These are phyloP conservation scores for Tenthredo livida DNA, from an alignment of 2,888 invertebrate genomes.

Conservation along the genomic window DNA sequence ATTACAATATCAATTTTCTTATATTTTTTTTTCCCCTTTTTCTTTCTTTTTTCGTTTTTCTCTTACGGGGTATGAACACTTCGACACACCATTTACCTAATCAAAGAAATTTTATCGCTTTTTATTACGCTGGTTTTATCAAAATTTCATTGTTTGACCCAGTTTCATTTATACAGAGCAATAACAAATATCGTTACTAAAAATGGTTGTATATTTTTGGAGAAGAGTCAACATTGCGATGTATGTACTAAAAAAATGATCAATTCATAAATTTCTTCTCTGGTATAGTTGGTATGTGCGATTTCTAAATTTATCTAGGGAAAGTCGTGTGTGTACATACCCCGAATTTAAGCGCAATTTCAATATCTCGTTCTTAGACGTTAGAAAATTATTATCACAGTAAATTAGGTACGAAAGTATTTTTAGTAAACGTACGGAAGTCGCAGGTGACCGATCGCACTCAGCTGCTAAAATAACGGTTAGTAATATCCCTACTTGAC, in stretches of 20 bases:
- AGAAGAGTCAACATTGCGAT: too few species aligned
- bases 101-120: background rate
- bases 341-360: background rate
- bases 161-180: too few species aligned
- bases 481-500: background rate
- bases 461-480: background rate
- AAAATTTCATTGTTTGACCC: too few species aligned
- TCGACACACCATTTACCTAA: background rate
- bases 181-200: too few species aligned
- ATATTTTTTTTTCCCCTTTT: background rate
- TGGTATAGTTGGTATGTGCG: background rate
- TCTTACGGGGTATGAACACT: background rate
- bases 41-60: background rate
- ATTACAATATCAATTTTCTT: background rate
- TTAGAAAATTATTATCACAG: background rate
- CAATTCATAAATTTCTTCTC: background rate
- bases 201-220: too few species aligned
- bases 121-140: too few species aligned
- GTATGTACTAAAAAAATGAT: background rate
- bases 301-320: background rate
- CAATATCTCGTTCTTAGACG: background rate
- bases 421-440: slow-evolving; percentile 18
- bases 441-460: slow-evolving; percentile 6
- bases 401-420: background rate
- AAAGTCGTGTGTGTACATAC: background rate